Conservation (phyloP, 2,113 vertebrate genomes). For the Salminus brasiliensis region DNA sequence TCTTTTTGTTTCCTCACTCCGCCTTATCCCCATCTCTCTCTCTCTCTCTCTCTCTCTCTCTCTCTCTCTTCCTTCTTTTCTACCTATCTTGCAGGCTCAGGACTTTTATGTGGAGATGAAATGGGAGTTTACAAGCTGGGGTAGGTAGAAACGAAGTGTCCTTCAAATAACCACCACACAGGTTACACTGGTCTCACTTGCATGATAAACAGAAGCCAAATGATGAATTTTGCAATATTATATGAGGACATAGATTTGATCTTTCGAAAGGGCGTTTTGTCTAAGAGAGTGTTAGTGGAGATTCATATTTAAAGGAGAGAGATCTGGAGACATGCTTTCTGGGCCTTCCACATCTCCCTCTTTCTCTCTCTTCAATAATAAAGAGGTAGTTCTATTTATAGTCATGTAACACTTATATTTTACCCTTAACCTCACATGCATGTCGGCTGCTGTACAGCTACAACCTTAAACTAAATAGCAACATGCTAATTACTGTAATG, state of each 20-base stretch:
- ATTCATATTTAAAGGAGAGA: slow-evolving; percentile 8
- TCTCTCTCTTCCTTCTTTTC: slow-evolving; percentile 2
- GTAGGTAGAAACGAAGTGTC: slow-evolving; percentile 67
- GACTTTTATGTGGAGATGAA: slow-evolving; percentile 94
- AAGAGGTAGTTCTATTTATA: neutral
- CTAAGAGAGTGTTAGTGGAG: neutral
- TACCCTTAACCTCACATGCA: neutral
- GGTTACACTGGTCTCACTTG: neutral
- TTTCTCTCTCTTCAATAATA: slow-evolving; percentile 19
- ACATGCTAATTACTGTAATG: neutral
- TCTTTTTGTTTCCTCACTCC: neutral
- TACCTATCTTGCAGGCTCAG: slow-evolving; percentile 83
- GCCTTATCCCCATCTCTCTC: slow-evolving; percentile 49
- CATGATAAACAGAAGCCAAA: neutral
- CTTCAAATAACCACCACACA: neutral
- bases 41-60: slow-evolving; percentile 26
- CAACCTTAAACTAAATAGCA: neutral
- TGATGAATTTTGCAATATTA: no score
- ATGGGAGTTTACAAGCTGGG: slow-evolving; percentile 92
- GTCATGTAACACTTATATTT: neutral
- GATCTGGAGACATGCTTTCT: neutral
- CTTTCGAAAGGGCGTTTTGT: no score
- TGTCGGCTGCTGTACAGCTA: neutral
- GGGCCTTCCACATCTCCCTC: neutral
- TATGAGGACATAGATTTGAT: no score